These are phyloP conservation scores for Dromococcyx pavoninus DNA, from an alignment of 2,797 vertebrate genomes.

Conservation along the genomic window DNA sequence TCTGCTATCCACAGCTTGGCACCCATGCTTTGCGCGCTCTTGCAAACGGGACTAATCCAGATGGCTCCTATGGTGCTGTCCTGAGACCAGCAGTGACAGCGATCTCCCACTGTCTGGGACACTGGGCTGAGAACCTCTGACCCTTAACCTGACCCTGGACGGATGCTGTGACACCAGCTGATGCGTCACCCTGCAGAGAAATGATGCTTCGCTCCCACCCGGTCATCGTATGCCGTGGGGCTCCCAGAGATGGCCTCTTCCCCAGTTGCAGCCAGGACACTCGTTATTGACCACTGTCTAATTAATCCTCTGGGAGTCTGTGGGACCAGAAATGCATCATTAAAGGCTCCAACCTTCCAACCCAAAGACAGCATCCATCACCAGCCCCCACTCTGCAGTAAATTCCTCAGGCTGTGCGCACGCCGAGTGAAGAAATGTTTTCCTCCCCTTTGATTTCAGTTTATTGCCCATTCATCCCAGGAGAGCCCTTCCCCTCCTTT, in stretches of 20 bases:
- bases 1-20: rapidly evolving
- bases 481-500: not conserved
- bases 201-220: not conserved
- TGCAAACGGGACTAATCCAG: not conserved
- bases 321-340: not conserved
- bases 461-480: not conserved
- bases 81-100: not conserved
- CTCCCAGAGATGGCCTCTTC: not conserved
- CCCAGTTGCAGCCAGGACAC: not conserved
- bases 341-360: not conserved
- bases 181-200: not conserved
- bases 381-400: not conserved
- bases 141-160: not conserved
- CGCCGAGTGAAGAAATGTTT: not conserved
- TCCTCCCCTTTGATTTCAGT: not conserved
- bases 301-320: not conserved
- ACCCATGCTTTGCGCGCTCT: rapidly evolving
- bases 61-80: rapidly evolving
- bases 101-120: not conserved
- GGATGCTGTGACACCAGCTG: not conserved
- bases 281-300: no score
- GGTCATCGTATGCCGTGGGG: rapidly evolving
- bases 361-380: not conserved
- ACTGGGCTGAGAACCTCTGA: not conserved
- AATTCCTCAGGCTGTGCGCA: not conserved